Conservation (phyloP, 2,888 invertebrate species). For the Drosophila barbarae region DNA sequence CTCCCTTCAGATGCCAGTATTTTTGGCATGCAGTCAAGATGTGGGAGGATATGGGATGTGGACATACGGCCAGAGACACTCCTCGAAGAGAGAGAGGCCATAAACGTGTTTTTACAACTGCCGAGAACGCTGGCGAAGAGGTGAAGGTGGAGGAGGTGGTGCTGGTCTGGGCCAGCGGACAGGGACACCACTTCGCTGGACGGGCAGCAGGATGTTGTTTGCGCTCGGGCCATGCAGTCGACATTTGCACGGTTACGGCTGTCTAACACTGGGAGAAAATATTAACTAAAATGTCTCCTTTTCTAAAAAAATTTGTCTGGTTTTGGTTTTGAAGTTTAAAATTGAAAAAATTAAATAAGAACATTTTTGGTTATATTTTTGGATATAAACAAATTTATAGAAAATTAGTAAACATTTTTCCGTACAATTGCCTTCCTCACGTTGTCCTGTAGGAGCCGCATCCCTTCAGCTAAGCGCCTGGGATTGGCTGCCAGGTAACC, state of each 20-base stretch:
- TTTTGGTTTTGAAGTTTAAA: neutral
- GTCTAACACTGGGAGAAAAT: conserved; percentile 15
- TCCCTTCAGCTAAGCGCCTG: conserved; percentile 57
- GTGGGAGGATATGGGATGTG: conserved; percentile 67
- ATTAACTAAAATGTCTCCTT: fast-evolving
- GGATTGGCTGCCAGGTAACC: conserved; percentile 69
- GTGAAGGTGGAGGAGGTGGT: conserved; percentile 1
- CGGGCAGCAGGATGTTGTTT: conserved; percentile 69
- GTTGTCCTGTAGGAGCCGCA: conserved; percentile 2
- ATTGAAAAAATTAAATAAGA: neutral
- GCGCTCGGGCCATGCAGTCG: conserved; percentile 57
- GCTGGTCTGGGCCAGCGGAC: neutral
- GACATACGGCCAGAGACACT: conserved; percentile 35
- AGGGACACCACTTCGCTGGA: conserved; percentile 32
- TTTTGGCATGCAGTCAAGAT: conserved; percentile 73
- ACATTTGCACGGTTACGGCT: conserved; percentile 62
- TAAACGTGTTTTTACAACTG: conserved; percentile 71
- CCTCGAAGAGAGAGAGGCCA: conserved; percentile 41
- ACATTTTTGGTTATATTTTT: too few species aligned
- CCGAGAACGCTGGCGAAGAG: conserved; percentile 38
- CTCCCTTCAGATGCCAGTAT: conserved; percentile 35
- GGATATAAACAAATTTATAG: too few species aligned
- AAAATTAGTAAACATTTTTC: too few species aligned
- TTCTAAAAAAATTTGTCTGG: too few species aligned
- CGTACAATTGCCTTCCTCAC: neutral